phyloP scores from a whole-genome alignment of 1,140 invertebrate species.

The Pogonomyrmex barbatus region DNA sequence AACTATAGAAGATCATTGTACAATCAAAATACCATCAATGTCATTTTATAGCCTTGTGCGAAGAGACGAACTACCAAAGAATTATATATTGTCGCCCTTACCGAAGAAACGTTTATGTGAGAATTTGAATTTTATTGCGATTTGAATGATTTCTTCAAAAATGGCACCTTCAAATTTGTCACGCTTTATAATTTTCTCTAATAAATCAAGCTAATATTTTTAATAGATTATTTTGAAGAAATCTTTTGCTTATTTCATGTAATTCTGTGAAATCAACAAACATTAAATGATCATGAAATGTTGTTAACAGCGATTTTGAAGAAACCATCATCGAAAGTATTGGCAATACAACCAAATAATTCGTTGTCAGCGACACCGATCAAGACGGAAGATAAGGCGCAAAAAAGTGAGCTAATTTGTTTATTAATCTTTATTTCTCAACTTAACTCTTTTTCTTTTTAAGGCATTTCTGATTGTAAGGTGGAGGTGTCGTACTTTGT shows the following conservation, averaged over 20 bases:
- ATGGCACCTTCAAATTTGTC: neutral
- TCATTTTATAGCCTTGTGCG: slow-evolving; percentile 56
- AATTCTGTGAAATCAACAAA: neutral
- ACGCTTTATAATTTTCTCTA: neutral
- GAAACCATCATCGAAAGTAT: too few relatives aligned
- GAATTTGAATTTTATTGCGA: neutral
- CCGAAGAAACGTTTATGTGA: slow-evolving; percentile 58
- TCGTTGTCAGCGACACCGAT: neutral
- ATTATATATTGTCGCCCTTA: slow-evolving; percentile 76
- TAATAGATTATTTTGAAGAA: neutral
- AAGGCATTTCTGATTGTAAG: slow-evolving; percentile 80
- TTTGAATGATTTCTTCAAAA: neutral
- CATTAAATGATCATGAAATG: neutral
- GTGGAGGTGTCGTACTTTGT: slow-evolving; percentile 89
- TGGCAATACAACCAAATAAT: neutral
- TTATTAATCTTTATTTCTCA: neutral
- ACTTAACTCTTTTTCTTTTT: slow-evolving; percentile 58
- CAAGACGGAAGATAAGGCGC: neutral
- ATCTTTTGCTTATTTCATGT: neutral
- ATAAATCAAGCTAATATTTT: neutral
- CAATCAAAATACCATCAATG: slow-evolving; percentile 66
- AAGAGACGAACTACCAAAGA: slow-evolving; percentile 71
- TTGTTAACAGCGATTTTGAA: neutral
- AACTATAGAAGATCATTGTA: slow-evolving; percentile 73
- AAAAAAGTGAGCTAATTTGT: slow-evolving; percentile 24